Conservation (phyloP, 2,888 invertebrate genomes). For the Drosophila mulleri region DNA sequence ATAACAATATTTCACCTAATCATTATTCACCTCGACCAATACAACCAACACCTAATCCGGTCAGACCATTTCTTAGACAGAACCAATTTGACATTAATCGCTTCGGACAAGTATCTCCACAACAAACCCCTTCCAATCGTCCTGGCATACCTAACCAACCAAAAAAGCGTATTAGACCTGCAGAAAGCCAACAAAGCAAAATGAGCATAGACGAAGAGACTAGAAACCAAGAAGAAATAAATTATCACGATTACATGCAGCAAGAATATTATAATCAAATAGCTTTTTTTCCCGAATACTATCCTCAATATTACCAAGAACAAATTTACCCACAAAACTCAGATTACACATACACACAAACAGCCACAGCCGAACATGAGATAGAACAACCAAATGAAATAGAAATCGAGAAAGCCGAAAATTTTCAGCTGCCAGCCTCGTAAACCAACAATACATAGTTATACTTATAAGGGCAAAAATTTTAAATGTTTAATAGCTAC, state of each 20-base stretch:
- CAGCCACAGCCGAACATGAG: background rate
- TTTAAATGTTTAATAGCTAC: conserved; percentile 4
- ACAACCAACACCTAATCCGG: background rate
- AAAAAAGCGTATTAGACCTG: background rate
- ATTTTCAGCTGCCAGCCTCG: conserved; percentile 20
- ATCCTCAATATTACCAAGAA: background rate
- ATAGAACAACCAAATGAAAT: background rate
- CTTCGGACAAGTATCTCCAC: background rate
- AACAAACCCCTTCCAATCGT: background rate
- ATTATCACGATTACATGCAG: background rate
- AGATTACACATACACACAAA: background rate
- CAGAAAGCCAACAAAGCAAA: background rate
- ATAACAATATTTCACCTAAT: too few relatives aligned
- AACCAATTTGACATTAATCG: conserved; percentile 9
- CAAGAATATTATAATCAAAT: background rate
- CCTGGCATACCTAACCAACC: background rate
- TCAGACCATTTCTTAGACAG: background rate
- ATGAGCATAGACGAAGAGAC: background rate
- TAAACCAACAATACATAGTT: conserved; percentile 3
- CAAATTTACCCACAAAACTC: background rate
- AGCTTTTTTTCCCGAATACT: background rate
- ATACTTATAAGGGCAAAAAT: conserved; percentile 3
- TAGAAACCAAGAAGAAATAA: background rate
- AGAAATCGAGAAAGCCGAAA: conserved; percentile 19
- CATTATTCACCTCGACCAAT: too few relatives aligned